phyloP scores from a whole-genome alignment of 2,888 invertebrate genomes.

The Lasius platythorax region DNA sequence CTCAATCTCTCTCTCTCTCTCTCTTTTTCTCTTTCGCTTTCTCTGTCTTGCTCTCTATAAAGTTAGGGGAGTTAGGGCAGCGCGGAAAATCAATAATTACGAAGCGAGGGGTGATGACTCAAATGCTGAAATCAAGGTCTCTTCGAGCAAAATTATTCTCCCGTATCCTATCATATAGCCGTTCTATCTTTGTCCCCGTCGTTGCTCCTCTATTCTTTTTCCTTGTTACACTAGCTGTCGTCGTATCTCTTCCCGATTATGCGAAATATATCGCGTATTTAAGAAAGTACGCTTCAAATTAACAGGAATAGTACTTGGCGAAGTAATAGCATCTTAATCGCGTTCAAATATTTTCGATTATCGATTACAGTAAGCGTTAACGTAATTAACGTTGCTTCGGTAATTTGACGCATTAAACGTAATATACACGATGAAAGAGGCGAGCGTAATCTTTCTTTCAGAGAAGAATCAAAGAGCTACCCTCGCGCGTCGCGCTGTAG shows the following conservation, averaged over 20 bases:
- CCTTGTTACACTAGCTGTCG: neutral
- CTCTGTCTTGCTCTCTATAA: conserved; percentile 79
- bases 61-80: conserved; percentile 85
- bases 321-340: neutral
- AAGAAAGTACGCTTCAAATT: neutral
- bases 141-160: conserved; percentile 80
- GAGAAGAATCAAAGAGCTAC: conserved; percentile 47
- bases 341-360: neutral
- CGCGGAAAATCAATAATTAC: conserved; percentile 86
- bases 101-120: conserved; percentile 85
- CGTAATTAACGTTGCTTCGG: neutral
- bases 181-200: conserved; percentile 54
- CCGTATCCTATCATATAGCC: conserved; percentile 70
- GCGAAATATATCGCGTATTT: neutral
- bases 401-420: conserved; percentile 3
- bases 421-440: neutral
- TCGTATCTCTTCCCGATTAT: neutral
- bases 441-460: neutral
- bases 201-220: neutral
- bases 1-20: conserved; percentile 56
- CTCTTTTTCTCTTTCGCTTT: conserved; percentile 56
- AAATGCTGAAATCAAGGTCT: conserved; percentile 85
- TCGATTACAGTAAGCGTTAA: neutral
- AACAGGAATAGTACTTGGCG: neutral
- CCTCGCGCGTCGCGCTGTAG: conserved; percentile 25